A percentile compares a stretch with the other conserved stretches of the same genome.
These are phyloP conservation scores for Aptenodytes forsteri DNA, from an alignment of 2,113 vertebrate species.

Conservation along the genomic window DNA sequence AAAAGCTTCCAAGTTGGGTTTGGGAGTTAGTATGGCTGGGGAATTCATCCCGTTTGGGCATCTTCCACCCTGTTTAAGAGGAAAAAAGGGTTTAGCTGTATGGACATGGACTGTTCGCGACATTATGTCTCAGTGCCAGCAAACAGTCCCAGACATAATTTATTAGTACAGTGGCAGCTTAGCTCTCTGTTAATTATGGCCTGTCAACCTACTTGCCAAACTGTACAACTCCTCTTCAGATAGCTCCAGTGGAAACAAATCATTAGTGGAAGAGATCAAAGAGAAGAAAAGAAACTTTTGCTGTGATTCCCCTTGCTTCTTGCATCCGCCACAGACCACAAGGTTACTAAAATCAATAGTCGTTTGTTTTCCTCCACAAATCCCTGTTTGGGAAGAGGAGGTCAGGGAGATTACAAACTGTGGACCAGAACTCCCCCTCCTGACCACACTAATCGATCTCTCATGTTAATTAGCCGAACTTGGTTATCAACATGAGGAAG, in stretches of 20 bases:
- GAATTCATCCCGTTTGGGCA: neutral
- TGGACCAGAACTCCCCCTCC: neutral
- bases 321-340: neutral
- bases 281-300: neutral
- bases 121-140: neutral
- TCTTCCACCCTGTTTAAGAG: neutral
- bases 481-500: constrained; percentile 14
- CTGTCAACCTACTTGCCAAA: neutral
- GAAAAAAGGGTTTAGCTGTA: neutral
- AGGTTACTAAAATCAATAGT: neutral
- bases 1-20: neutral
- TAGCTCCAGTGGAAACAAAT: neutral
- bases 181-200: neutral
- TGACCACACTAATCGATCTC: neutral
- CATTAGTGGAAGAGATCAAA: neutral
- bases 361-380: neutral
- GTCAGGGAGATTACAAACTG: neutral
- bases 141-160: neutral
- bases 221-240: neutral
- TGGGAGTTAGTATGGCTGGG: neutral
- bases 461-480: neutral
- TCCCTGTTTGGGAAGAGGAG: neutral
- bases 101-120: neutral
- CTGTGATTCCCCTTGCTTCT: neutral
- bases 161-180: neutral